These are phyloP conservation scores for Choristoneura rosaceana DNA, from an alignment of 2,888 invertebrate species.

Conservation along the genomic window DNA sequence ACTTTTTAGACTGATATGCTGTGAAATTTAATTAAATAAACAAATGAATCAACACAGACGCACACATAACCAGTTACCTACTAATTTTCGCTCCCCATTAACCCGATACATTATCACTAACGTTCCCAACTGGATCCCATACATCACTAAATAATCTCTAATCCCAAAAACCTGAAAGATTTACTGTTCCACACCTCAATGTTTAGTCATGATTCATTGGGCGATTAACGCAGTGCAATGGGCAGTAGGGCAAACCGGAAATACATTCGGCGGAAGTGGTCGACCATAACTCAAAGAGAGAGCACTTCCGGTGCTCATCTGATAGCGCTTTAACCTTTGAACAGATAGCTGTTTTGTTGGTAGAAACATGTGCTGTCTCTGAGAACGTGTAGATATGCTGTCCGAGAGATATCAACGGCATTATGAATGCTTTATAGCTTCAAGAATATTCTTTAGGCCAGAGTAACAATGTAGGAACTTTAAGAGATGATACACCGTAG, in stretches of 20 bases:
- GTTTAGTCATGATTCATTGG: constrained; percentile 78
- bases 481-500: too few species aligned
- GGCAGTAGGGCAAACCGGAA: constrained; percentile 66
- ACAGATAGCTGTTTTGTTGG: constrained; percentile 42
- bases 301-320: constrained; percentile 69
- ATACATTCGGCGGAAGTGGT: constrained; percentile 77
- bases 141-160: constrained; percentile 35
- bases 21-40: too few species aligned
- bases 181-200: constrained; percentile 48
- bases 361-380: constrained; percentile 6
- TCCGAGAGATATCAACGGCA: too few species aligned
- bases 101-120: background rate
- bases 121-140: constrained; percentile 15
- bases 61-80: background rate
- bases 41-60: background rate
- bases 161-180: constrained; percentile 37
- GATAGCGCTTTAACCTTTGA: constrained; percentile 61
- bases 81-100: background rate
- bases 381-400: background rate
- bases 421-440: too few species aligned
- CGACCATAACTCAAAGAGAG: constrained; percentile 77
- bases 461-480: too few species aligned
- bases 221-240: constrained; percentile 70
- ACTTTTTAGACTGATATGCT: too few species aligned
- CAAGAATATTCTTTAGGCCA: too few species aligned